Conservation (phyloP, 2,888 invertebrate species). For the Lacanobia oleracea region DNA sequence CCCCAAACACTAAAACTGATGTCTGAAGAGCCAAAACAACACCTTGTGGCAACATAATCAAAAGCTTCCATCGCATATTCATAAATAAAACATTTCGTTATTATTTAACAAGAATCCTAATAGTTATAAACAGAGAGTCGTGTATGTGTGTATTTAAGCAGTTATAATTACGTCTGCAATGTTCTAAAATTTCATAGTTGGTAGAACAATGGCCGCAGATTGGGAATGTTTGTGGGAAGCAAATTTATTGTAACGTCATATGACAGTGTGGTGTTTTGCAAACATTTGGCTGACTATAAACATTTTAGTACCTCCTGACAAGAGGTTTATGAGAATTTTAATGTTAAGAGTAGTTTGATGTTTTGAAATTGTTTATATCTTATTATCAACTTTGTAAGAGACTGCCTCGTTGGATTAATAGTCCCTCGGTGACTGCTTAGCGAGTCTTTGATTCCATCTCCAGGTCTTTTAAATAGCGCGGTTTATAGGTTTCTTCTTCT, state of each 20-base stretch:
- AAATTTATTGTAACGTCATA: slow-evolving; percentile 68
- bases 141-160: slow-evolving; percentile 37
- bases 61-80: no score
- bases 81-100: slow-evolving; percentile 8
- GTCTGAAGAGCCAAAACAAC: neutral
- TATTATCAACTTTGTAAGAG: neutral
- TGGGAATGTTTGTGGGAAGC: slow-evolving; percentile 69
- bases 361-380: slow-evolving; percentile 8
- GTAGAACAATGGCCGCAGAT: slow-evolving; percentile 70
- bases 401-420: neutral
- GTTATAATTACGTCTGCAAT: slow-evolving; percentile 54
- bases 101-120: slow-evolving; percentile 6
- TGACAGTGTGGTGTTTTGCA: slow-evolving; percentile 68
- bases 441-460: neutral
- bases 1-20: neutral
- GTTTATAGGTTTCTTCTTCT: neutral
- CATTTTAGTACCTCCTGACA: slow-evolving; percentile 50
- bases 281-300: slow-evolving; percentile 66
- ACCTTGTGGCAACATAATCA: neutral
- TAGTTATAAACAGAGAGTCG: slow-evolving; percentile 31
- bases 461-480: neutral
- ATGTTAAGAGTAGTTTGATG: slow-evolving; percentile 22
- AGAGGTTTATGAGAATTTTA: slow-evolving; percentile 17
- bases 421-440: neutral
- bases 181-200: slow-evolving; percentile 67